Percentiles rank a stretch among this genome's conserved stretches.
These are phyloP conservation scores for Trachops cirrhosus DNA, from an alignment of 2,797 vertebrate species.

Conservation along the genomic window DNA sequence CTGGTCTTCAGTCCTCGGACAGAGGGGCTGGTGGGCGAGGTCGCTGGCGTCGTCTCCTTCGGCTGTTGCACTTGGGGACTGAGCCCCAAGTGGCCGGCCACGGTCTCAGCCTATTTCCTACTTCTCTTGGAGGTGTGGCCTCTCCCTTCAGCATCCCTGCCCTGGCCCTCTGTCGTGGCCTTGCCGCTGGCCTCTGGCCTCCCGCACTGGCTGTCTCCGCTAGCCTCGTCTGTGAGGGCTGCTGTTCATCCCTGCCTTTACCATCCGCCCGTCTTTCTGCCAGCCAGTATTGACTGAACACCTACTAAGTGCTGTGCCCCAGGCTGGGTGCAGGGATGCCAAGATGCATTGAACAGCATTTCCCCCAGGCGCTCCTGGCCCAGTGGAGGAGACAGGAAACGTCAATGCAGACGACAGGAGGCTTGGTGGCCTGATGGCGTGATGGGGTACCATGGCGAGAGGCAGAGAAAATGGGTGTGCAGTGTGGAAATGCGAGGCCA, in stretches of 20 bases:
- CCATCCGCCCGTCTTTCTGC: neutral
- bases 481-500: neutral
- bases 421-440: neutral
- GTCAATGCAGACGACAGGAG: neutral
- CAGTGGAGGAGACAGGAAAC: neutral
- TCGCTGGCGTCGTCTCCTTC: neutral
- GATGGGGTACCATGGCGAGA: rapidly evolving
- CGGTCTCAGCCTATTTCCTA: neutral
- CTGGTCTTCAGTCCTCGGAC: neutral
- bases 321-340: rapidly evolving
- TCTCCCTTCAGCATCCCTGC: neutral
- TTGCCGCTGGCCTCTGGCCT: neutral
- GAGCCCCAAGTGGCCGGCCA: rapidly evolving
- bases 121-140: neutral
- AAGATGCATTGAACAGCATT: neutral
- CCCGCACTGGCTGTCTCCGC: neutral
- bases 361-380: neutral
- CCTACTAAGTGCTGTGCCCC: neutral
- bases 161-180: neutral
- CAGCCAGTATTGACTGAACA: neutral
- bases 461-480: neutral
- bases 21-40: neutral
- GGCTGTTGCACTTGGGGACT: neutral
- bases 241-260: neutral
- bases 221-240: neutral